These are phyloP conservation scores for Karalla daura DNA, from an alignment of 2,797 vertebrate species.

Conservation along the genomic window DNA sequence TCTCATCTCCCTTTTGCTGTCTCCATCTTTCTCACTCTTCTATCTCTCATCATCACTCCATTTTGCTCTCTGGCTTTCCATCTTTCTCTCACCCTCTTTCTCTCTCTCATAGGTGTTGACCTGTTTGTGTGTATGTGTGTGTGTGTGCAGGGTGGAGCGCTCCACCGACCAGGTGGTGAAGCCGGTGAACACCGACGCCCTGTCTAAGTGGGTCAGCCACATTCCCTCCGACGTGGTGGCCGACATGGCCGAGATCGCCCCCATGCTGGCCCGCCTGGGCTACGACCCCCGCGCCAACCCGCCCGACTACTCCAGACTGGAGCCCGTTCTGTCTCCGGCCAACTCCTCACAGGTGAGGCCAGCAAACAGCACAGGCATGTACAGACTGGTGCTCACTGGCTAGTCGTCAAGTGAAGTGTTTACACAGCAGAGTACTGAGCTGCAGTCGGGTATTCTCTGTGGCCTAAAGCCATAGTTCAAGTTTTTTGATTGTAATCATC, in stretches of 20 bases:
- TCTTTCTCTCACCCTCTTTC: too few species aligned
- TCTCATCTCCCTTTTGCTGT: too few species aligned
- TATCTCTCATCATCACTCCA: too few species aligned
- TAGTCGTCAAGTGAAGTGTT: not conserved
- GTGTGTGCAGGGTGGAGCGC: slow-evolving; percentile 88
- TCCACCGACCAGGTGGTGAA: slow-evolving; percentile 98
- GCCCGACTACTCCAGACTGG: slow-evolving; percentile 89
- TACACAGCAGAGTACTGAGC: not conserved
- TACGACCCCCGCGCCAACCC: slow-evolving; percentile 95
- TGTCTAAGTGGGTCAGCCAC: slow-evolving; percentile 95
- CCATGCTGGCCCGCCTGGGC: slow-evolving; percentile 93
- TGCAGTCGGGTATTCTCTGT: not conserved
- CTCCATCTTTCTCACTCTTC: too few species aligned
- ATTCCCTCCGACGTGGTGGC: slow-evolving; percentile 91
- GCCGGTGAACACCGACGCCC: slow-evolving; percentile 93
- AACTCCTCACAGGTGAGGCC: slow-evolving; percentile 82
- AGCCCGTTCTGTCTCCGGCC: slow-evolving; percentile 79
- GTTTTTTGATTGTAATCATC: too few species aligned
- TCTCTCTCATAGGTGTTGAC: not conserved
- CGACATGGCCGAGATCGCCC: slow-evolving; percentile 94
- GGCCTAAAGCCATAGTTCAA: not conserved
- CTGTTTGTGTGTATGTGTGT: slow-evolving; percentile 5
- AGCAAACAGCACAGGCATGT: not conserved
- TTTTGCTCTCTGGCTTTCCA: too few species aligned
- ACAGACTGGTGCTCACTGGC: not conserved